These are phyloP conservation scores for Holothuria scabra DNA, from an alignment of 53 echinoderm and acorn worm species.

Conservation along the genomic window DNA sequence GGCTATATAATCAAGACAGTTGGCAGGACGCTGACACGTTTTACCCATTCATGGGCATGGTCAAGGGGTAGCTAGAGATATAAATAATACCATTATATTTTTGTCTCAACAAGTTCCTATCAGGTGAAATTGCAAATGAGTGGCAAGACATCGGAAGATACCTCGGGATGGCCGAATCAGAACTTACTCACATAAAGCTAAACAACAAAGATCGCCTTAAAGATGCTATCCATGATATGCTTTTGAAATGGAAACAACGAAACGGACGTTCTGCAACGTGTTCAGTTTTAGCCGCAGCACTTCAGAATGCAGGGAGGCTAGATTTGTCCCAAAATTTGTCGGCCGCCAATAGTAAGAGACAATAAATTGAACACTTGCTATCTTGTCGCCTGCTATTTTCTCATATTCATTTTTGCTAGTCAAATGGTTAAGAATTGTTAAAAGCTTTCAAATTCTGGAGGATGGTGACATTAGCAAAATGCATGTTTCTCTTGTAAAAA, in stretches of 20 bases:
- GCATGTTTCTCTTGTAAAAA: no score
- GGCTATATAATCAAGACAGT: neutral
- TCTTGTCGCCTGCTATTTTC: no score
- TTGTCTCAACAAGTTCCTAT: neutral
- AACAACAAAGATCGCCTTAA: neutral
- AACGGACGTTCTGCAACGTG: neutral
- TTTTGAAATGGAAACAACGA: neutral
- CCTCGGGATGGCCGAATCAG: neutral
- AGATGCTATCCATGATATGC: slow-evolving; percentile 11
- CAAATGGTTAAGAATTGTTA: no score
- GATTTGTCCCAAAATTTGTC: neutral
- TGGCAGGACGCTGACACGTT: neutral
- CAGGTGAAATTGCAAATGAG: neutral
- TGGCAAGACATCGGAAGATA: neutral
- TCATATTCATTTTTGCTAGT: no score
- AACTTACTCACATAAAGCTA: neutral
- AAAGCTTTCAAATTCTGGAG: no score
- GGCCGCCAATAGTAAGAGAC: no score
- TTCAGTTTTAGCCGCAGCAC: neutral
- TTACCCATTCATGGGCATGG: neutral
- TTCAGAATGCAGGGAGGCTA: neutral
- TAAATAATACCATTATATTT: neutral
- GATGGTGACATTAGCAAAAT: no score
- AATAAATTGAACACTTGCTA: no score
- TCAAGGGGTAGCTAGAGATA: neutral